phyloP scores from a whole-genome alignment of 2,888 invertebrate genomes.

The Eudasyphora cyanicolor region DNA sequence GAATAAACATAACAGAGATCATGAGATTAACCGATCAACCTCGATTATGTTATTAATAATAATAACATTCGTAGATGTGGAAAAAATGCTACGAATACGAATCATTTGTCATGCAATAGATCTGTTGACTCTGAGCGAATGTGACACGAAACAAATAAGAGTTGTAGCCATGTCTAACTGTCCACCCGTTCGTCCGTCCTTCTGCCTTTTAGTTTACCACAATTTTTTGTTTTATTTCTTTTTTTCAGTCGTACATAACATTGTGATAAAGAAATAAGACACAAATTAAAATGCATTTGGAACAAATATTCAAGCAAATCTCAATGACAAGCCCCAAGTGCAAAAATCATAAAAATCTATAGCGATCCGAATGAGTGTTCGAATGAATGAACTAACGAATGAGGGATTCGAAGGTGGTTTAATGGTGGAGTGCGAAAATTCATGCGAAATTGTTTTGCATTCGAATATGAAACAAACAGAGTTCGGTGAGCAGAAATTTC shows the following conservation, averaged over 20 bases:
- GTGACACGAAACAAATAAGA: slow-evolving; percentile 55
- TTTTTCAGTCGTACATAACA: no score
- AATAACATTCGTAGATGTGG: slow-evolving; percentile 51
- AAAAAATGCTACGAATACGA: slow-evolving; percentile 36
- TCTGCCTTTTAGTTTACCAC: neutral
- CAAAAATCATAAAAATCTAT: slow-evolving; percentile 23
- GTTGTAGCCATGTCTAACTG: neutral
- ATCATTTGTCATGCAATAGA: slow-evolving; percentile 61
- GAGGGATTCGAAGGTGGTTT: slow-evolving; percentile 21
- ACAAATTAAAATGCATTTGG: slow-evolving; percentile 61
- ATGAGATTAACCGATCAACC: slow-evolving; percentile 61
- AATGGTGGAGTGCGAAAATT: no score
- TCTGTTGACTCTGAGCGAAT: slow-evolving; percentile 49
- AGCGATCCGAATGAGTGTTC: slow-evolving; percentile 24
- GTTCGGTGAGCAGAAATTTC: neutral
- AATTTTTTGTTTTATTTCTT: no score
- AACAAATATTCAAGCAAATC: slow-evolving; percentile 48
- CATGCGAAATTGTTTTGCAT: slow-evolving; percentile 7
- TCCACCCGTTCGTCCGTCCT: neutral
- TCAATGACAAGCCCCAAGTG: slow-evolving; percentile 49
- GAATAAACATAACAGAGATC: slow-evolving; percentile 42
- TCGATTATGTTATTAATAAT: slow-evolving; percentile 58
- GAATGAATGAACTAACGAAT: neutral
- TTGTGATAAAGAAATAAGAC: slow-evolving; percentile 51
- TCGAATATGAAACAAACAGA: neutral